Evolutionary conservation across 2,113 vertebrate species (phyloP), one percentile per base, ranked within the genome.

Genomic region (Tinamus guttatus): DNA sequence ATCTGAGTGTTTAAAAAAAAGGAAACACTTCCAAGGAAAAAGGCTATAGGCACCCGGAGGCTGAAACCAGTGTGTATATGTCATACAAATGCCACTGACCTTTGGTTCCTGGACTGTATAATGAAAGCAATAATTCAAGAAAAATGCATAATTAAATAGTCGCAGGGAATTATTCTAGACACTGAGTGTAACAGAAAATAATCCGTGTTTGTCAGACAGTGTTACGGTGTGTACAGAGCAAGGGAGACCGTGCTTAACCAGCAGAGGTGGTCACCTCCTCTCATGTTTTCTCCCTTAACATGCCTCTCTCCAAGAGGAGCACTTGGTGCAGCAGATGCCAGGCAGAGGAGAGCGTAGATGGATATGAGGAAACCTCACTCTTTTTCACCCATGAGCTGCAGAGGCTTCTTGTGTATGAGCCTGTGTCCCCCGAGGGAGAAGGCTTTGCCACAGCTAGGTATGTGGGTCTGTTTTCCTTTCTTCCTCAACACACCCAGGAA

Each of bases 261-360:
- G 9, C 18, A 36, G 38, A 17, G 20, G 6, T 28, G 60, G 13
- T 34, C 30, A 25, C 9, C 30, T 34, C 4, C 34, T 13, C 64
- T 41, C n/a, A n/a, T n/a, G 14, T 30, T 30, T 64, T 32, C 41
- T 58, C 25, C 13, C 19, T 34, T 34, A 0, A 11, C 13, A 9
- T 27, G 34, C 32, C 49, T 34, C 25, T 9, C 4, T 18, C 34
- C 15, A 49, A 30, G 30, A 17, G 41, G 56, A 59, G 25, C 21
- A 20, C n/a, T 7, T 14, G 21, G 58, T 49, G 58, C 16, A 6
- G 4, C 3, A 13, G 17, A 11, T 18, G 15, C 5, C 0, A 0
- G 20, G 9, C 9, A 22, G 34, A 7, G 52, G 16, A 54, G 27
- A 54, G 27, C 14, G 4, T 56, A 28, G 13, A 56, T 56, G 52